These are phyloP conservation scores for Eleginops maclovinus DNA, from an alignment of 2,113 vertebrate species.

Conservation along the genomic window DNA sequence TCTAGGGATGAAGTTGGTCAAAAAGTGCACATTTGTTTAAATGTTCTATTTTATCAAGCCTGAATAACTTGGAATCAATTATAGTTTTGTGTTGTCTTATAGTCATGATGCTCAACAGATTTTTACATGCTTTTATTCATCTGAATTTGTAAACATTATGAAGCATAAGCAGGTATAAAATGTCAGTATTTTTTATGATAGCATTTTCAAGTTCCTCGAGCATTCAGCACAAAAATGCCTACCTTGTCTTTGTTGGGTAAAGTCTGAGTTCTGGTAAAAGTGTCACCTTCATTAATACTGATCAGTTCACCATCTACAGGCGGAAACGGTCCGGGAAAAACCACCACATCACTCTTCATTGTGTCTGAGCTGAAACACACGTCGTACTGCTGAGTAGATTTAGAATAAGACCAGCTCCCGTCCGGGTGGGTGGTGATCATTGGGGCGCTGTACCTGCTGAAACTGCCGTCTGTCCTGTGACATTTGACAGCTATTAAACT, in stretches of 20 bases:
- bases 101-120: neutral
- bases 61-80: too few relatives aligned
- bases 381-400: constrained; percentile 75
- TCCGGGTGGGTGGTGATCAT: constrained; percentile 68
- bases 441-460: constrained; percentile 52
- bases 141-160: neutral
- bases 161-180: neutral
- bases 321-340: constrained; percentile 59
- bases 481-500: constrained; percentile 67
- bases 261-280: constrained; percentile 75
- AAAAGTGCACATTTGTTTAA: too few relatives aligned
- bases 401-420: constrained; percentile 74
- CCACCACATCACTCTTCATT: constrained; percentile 73
- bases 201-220: neutral
- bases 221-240: neutral
- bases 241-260: constrained; percentile 68
- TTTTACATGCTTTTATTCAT: too few relatives aligned
- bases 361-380: constrained; percentile 76
- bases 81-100: neutral
- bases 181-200: neutral
- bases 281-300: constrained; percentile 64
- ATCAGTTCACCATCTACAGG: constrained; percentile 65
- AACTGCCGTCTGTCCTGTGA: constrained; percentile 58
- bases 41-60: too few relatives aligned
- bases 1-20: too few relatives aligned